Base-by-base conservation (phyloP, 2,113 vertebrate genomes). In the Camarhynchus parvulus region DNA sequence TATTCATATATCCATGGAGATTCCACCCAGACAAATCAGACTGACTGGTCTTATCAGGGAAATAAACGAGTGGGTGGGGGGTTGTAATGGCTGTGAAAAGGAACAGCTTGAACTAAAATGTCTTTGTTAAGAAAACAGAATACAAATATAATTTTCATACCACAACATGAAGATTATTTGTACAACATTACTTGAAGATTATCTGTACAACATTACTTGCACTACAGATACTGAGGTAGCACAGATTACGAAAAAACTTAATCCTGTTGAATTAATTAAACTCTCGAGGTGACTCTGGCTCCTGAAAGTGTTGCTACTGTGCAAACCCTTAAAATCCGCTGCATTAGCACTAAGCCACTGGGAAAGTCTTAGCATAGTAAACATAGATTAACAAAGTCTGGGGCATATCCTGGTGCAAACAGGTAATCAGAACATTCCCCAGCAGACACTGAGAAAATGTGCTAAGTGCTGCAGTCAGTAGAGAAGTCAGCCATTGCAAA, bases 281-380 rank as follows among this genome's bases (percentile, higher is more conserved):
- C 31, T 55, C 9, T 58, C 2, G 20, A 83, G 55, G 74, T 83
- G 35, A 69, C 55, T 87, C 76, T 83, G 74, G 55, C 37, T 91
- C 37, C 78, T 64, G 73, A 64, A 87, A 62, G 89, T 66, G 47
- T 79, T 50, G 59, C 63, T 85, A 20, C 87, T 86, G 47, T 72
- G 27, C 75, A 92, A 96, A 87, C 67, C 67, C 67, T 87, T 75
- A 87, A 92, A 91, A 95, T 69, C 89, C 41, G n/a, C 20, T 89
- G 69, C 62, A 93, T 94, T 93, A 96, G 41, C n/a, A 56, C 66
- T 92, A 95, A 94, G 66, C 81, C 92, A 69, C 73, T 89, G 63
- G 47, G 63, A 79, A 95, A 91, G 82, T 70, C 87, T 92, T 90
- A 66, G 21, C 87, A 63, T 73, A 77, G 67, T 66, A 87, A 94